Evolutionary conservation across 64 coral and sea anemone genomes (phyloP).

Genomic region (Pocillopora verrucosa): DNA sequence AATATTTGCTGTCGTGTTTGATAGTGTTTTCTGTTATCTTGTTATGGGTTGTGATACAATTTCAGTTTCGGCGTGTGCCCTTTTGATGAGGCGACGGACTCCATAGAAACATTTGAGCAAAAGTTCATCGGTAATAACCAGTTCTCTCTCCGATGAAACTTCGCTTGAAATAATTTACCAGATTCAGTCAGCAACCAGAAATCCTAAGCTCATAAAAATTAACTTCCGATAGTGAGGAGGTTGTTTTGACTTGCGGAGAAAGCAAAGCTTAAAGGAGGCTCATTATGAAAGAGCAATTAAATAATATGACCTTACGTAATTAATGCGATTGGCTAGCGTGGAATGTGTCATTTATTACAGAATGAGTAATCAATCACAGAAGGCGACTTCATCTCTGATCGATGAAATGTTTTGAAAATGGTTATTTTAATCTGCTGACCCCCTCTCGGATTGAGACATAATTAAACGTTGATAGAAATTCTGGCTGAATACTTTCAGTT

Average conservation of each 20-base stretch:
- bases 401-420: neutral
- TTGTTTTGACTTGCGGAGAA: neutral
- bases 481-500: neutral
- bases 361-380: constrained; percentile 4
- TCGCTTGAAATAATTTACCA: neutral
- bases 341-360: neutral
- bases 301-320: neutral
- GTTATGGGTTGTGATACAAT: neutral
- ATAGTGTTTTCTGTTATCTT: neutral
- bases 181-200: neutral
- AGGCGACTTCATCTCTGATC: neutral
- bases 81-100: neutral
- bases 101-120: neutral
- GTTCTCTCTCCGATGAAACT: neutral
- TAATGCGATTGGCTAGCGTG: neutral
- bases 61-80: neutral
- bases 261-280: neutral
- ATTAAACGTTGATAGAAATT: neutral
- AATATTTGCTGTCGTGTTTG: neutral
- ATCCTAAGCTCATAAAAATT: neutral
- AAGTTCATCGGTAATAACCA: neutral
- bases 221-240: neutral
- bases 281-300: constrained; percentile 6
- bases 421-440: neutral
- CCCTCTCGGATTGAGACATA: neutral